phyloP scores from a whole-genome alignment of 2,797 vertebrate genomes.

The Cyclopterus lumpus region DNA sequence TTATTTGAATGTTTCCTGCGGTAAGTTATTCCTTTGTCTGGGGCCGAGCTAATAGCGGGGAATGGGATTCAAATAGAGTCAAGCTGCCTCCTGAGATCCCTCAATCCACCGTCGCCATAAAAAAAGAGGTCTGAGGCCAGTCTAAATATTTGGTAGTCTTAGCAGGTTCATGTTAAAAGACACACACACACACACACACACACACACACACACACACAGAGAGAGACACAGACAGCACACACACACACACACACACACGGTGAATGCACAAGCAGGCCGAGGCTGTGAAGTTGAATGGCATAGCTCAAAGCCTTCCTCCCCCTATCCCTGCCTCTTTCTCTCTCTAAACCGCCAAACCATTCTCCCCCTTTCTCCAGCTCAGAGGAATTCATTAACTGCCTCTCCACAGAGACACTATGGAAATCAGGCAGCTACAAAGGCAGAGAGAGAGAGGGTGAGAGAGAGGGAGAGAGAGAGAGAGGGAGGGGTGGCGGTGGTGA shows the following conservation, averaged over 20 bases:
- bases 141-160: slow-evolving; percentile 88
- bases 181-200: slow-evolving; percentile 65
- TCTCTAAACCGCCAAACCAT: slow-evolving; percentile 87
- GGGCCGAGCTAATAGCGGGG: slow-evolving; percentile 78
- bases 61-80: slow-evolving; percentile 85
- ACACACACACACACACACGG: slow-evolving; percentile 64
- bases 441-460: slow-evolving; percentile 75
- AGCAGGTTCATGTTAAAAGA: slow-evolving; percentile 90
- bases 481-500: slow-evolving; percentile 70
- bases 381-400: slow-evolving; percentile 98
- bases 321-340: slow-evolving; percentile 78
- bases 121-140: slow-evolving; percentile 83
- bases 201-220: slow-evolving; percentile 22
- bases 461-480: slow-evolving; percentile 71
- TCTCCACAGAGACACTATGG: slow-evolving; percentile 97
- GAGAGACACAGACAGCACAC: slow-evolving; percentile 81
- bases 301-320: slow-evolving; percentile 93
- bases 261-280: slow-evolving; percentile 95
- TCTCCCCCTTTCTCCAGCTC: slow-evolving; percentile 94
- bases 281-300: slow-evolving; percentile 98
- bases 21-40: slow-evolving; percentile 85
- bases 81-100: slow-evolving; percentile 84
- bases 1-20: slow-evolving; percentile 79
- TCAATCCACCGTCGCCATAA: slow-evolving; percentile 76
- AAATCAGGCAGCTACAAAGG: slow-evolving; percentile 96